Percentiles rank a stretch among this genome's conserved stretches.
Evolutionary conservation across 2,113 vertebrate genomes (phyloP).

Genomic region (Diadophis punctatus): DNA sequence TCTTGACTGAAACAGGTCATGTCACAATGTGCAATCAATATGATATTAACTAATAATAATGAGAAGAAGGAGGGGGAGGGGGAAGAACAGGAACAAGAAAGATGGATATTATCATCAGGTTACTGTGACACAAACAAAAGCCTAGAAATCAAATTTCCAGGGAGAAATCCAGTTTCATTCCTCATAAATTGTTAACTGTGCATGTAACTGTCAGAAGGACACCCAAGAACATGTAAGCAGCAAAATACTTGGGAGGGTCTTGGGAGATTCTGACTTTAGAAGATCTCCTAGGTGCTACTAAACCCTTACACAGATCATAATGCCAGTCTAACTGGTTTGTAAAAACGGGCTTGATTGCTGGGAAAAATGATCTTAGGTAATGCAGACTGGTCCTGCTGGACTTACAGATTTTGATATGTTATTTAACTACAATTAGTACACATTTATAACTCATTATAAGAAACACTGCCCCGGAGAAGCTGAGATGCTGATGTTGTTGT

Average conservation of each 20-base stretch:
- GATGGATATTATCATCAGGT: slow-evolving; percentile 37
- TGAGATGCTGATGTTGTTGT: neutral
- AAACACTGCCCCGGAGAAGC: neutral
- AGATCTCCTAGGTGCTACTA: neutral
- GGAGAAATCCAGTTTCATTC: slow-evolving; percentile 35
- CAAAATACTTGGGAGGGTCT: neutral
- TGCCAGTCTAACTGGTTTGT: neutral
- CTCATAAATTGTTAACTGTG: slow-evolving; percentile 24
- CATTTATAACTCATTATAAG: neutral
- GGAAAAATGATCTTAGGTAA: neutral
- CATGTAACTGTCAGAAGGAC: neutral
- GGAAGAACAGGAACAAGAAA: neutral
- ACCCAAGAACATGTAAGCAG: neutral
- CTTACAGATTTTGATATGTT: neutral
- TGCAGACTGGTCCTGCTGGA: neutral
- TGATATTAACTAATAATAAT: slow-evolving; percentile 36
- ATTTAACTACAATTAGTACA: neutral
- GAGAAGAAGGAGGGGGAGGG: slow-evolving; percentile 47
- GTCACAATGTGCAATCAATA: slow-evolving; percentile 38
- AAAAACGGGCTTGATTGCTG: neutral
- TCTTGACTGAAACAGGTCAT: slow-evolving; percentile 32
- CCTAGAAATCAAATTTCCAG: slow-evolving; percentile 23
- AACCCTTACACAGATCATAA: neutral
- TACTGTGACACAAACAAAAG: neutral
- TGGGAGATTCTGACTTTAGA: neutral